phyloP scores from a whole-genome alignment of 2,888 invertebrate genomes.

The Notodonta ziczac region DNA sequence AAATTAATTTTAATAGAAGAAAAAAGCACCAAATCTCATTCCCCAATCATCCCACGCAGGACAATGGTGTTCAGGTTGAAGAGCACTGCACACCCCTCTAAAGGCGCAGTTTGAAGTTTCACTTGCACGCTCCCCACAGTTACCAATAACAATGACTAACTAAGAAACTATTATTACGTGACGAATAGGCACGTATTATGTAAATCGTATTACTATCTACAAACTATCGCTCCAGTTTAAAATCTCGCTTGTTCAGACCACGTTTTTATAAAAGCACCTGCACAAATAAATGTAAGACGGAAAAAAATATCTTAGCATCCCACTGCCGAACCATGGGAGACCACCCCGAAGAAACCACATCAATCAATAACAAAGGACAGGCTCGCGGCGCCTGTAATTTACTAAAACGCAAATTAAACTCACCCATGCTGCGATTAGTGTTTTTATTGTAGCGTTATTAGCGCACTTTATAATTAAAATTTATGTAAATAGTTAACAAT shows the following conservation, averaged over 20 bases:
- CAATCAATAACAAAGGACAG: conserved; percentile 68
- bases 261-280: conserved; percentile 40
- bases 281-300: conserved; percentile 44
- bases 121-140: background rate
- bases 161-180: conserved; percentile 4
- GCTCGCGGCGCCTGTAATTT: conserved; percentile 26
- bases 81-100: background rate
- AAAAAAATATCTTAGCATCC: conserved; percentile 50
- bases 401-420: conserved; percentile 43
- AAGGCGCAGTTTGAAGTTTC: background rate
- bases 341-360: conserved; percentile 65
- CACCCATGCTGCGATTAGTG: conserved; percentile 55
- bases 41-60: background rate
- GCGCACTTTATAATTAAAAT: conserved; percentile 39
- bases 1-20: background rate
- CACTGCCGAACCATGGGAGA: conserved; percentile 38
- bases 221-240: conserved; percentile 24
- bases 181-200: conserved; percentile 1
- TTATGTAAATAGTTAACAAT: conserved; percentile 54
- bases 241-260: conserved; percentile 32
- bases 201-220: conserved; percentile 4
- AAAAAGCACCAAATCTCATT: background rate
- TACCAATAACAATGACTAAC: conserved; percentile 2
- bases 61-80: background rate
- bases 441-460: conserved; percentile 35